These are phyloP conservation scores for Eupelmus urozonus DNA, from an alignment of 2,888 invertebrate species.

Conservation along the genomic window DNA sequence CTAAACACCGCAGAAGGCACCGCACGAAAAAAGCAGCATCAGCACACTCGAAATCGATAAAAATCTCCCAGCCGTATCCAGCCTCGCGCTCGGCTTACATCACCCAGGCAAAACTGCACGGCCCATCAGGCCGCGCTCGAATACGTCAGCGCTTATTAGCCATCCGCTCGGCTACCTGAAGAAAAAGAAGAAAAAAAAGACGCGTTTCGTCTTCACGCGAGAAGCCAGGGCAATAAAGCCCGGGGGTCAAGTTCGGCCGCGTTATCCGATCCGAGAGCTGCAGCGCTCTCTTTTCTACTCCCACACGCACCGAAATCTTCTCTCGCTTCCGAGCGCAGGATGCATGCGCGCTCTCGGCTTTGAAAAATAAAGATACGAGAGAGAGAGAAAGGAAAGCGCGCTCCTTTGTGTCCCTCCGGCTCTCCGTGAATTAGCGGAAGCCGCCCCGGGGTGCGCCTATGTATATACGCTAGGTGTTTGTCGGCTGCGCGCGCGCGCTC, in stretches of 20 bases:
- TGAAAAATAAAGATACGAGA: not conserved
- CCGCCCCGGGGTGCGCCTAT: constrained; percentile 30
- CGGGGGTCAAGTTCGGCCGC: constrained; percentile 9
- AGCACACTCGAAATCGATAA: too few species aligned
- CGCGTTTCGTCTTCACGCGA: not conserved
- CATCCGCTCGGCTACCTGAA: not conserved
- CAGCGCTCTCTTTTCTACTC: not conserved
- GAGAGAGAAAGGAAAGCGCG: constrained; percentile 3
- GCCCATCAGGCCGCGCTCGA: not conserved
- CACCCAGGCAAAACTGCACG: not conserved
- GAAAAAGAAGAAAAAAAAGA: not conserved
- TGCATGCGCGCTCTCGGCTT: not conserved
- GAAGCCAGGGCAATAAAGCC: not conserved
- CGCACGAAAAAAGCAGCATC: too few species aligned
- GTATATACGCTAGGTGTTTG: constrained; percentile 7
- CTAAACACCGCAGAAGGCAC: too few species aligned
- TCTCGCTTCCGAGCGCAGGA: constrained; percentile 10
- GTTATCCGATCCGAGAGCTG: constrained; percentile 14
- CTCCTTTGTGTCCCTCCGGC: not conserved
- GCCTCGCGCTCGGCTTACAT: not conserved
- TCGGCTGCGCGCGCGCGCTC: constrained; percentile 6
- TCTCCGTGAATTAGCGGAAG: constrained; percentile 43
- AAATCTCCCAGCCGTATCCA: not conserved
- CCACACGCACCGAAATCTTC: not conserved
- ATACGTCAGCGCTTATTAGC: constrained; percentile 13